Base-by-base conservation (phyloP, 2,888 invertebrate genomes). In the Sepiola atlantica region DNA sequence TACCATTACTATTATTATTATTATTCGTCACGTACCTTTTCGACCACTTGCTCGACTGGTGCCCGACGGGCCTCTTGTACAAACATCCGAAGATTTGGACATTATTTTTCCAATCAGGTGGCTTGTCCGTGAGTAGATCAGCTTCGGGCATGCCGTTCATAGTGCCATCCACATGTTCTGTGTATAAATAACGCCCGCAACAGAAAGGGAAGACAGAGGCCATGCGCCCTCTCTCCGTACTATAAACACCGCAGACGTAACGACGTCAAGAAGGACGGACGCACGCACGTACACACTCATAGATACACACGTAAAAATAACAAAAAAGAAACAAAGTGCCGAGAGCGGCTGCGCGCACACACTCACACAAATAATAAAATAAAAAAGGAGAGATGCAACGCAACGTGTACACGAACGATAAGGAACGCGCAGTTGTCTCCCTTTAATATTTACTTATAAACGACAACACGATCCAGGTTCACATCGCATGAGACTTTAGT, bases 11-110 rank as follows among this genome's bases (percentile, higher is more conserved):
- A 32, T 45, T 45, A 8, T 45, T 45, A 94, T 95, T 94, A 45
- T 45, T 45, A 45, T 45, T 45, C 2, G 2, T 45, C 45, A 45
- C 45, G 45, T 94, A 96, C 96, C 96, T 95, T 95, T 96, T 96
- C 94, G 96, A 95, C 96, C 96, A 96, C 94, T 96, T 96, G 94
- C 94, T 96, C 45, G 96, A 96, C 94, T 96, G 96, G 94, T 95
- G 95, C 32, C 95, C 96, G 35, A 95, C 95, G 8, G 96, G 95
- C 94, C 95, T 95, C 94, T 96, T 96, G 93, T 94, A 95, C 93
- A 96, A 94, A 54, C 95, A 94, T 90, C 96, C 96, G 93, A 95
- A 95, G 93, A 95, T 94, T 94, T 96, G 96, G 92, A 96, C 95
- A 91, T 95, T 95, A 92, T 95, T 95, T 32, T 95, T 96, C 96